phyloP scores from a whole-genome alignment of 1,140 invertebrate genomes.

The Aphelinus atriplicis region DNA sequence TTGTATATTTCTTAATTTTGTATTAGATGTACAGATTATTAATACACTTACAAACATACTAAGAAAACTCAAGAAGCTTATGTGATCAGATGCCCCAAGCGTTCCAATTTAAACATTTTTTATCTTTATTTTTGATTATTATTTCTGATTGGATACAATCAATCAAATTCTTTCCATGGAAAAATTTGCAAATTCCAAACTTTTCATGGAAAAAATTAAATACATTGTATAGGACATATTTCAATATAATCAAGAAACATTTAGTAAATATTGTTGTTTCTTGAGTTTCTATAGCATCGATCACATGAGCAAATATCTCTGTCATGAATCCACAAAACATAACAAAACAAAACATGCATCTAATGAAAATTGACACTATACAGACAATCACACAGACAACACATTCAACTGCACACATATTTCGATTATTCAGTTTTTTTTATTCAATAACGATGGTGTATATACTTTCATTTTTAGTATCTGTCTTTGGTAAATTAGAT shows the following conservation, averaged over 20 bases:
- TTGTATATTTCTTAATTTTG: conserved; percentile 54
- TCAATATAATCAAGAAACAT: too few species aligned
- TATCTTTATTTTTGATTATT: neutral
- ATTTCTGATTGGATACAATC: neutral
- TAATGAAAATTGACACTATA: neutral
- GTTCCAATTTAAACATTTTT: too few species aligned
- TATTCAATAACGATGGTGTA: neutral
- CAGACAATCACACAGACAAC: neutral
- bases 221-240: too few species aligned
- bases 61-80: conserved; percentile 23
- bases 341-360: too few species aligned
- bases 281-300: neutral
- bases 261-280: neutral
- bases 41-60: conserved; percentile 42
- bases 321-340: too few species aligned
- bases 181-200: too few species aligned
- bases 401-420: conserved; percentile 11
- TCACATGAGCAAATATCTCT: conserved; percentile 7
- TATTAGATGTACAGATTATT: conserved; percentile 47
- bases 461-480: neutral
- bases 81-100: conserved; percentile 9
- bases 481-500: conserved; percentile 14
- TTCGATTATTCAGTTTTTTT: conserved; percentile 13
- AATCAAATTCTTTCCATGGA: neutral
- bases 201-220: too few species aligned